These are phyloP conservation scores for Hippocampus abdominalis DNA, from an alignment of 2,113 vertebrate species.

Conservation along the genomic window DNA sequence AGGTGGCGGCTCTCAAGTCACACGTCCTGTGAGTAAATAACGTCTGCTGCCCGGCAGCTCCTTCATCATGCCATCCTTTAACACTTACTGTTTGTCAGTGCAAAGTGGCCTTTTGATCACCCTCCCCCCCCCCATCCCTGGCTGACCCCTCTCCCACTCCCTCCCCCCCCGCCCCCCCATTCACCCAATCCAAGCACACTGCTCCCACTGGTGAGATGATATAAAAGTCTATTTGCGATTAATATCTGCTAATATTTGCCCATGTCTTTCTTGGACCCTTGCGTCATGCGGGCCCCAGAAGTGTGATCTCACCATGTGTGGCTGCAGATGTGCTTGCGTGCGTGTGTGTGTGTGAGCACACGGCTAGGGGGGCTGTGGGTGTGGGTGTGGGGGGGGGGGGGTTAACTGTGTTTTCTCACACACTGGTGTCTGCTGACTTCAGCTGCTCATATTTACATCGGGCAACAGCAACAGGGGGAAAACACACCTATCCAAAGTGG, in stretches of 20 bases:
- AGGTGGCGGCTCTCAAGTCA: conserved; percentile 52
- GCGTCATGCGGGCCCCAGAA: conserved; percentile 11
- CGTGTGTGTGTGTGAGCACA: conserved; percentile 29
- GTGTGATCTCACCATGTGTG: conserved; percentile 42
- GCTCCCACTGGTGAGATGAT: conserved; percentile 24
- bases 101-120: conserved; percentile 61
- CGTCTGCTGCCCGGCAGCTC: conserved; percentile 40
- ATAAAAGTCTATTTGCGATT: conserved; percentile 31
- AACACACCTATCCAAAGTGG: conserved; percentile 19
- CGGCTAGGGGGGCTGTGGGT: conserved; percentile 15
- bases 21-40: conserved; percentile 67
- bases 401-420: conserved; percentile 76
- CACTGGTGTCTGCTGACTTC: conserved; percentile 72
- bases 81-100: conserved; percentile 66
- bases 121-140: neutral
- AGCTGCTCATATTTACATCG: conserved; percentile 74
- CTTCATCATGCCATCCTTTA: conserved; percentile 63
- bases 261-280: conserved; percentile 38
- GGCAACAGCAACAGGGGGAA: conserved; percentile 31
- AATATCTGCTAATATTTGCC: conserved; percentile 62
- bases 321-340: conserved; percentile 34
- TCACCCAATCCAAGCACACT: conserved; percentile 12
- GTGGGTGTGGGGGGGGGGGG: conserved; percentile 19
- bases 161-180: neutral
- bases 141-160: too few species aligned